Base-by-base conservation (phyloP, 2,888 invertebrate genomes). In the Phaedon cochleariae region DNA sequence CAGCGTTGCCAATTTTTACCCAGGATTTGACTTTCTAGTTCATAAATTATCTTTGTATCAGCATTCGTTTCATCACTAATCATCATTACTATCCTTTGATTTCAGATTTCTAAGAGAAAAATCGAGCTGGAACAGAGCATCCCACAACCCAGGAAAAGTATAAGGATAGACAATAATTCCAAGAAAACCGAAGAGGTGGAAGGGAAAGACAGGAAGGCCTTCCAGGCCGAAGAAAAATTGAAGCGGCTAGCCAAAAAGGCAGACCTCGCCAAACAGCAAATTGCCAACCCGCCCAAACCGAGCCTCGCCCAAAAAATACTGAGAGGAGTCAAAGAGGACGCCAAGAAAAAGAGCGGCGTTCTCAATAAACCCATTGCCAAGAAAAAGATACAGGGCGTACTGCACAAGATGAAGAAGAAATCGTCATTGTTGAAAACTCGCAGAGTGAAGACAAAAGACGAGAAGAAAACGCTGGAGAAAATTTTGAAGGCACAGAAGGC, bases 261-360 rank as follows among this genome's bases (percentile, higher is more conserved):
- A 1, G 73, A 75, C 49, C 67, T 72, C 58, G 72, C 68, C 64
- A 76, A 84, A 81, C 82, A 82, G 81, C 77, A 82, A 81, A 77
- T 82, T 81, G 77, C 81, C 80, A 72, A 82, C 80, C 53, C 80
- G 79, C 74, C 80, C 79, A 79, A 84, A 82, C 77, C 82, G 78
- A 67, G 82, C 79, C 64, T 85, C 79, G 82, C 84, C 78, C 69
- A 80, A 81, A 69, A 81, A 79, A 67, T 85, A 81, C 80, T 66
- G 79, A 84, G 73, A 80, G 83, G n/a, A n/a, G n/a, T 74, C 79
- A 85, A 79, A 82, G 84, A 79, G 80, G 79, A 80, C 68, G n/a
- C n/a, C 79, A 85, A 77, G 82, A 85, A 72, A 80, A 85, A 75
- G 78, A 82, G 72, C 80, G 79, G 71, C 80, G 78, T 62, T 80